These are phyloP conservation scores for Lithophane leautieri DNA, from an alignment of 2,888 invertebrate genomes.

Conservation along the genomic window DNA sequence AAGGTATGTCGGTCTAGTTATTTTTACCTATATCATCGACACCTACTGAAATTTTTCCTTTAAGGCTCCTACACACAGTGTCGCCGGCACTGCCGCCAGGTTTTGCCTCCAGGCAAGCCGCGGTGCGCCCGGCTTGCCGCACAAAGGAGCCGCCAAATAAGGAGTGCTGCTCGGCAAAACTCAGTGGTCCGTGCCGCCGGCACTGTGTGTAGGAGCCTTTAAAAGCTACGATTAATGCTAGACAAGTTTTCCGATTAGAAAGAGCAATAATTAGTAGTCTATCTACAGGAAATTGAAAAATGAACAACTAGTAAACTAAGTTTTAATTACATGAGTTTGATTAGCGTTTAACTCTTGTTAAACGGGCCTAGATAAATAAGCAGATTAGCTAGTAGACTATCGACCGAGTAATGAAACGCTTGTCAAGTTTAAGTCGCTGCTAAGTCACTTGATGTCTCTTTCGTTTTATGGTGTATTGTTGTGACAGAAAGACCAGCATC, in stretches of 20 bases:
- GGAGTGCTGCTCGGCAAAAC: too few relatives aligned
- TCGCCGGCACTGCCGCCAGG: too few relatives aligned
- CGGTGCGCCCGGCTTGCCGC: too few relatives aligned
- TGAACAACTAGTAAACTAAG: background rate
- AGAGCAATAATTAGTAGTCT: background rate
- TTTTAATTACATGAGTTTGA: constrained; percentile 14
- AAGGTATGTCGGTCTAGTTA: background rate
- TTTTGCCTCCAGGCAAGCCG: too few relatives aligned
- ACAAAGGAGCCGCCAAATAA: too few relatives aligned
- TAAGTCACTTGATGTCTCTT: background rate
- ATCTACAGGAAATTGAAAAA: constrained; percentile 31
- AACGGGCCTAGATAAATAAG: background rate
- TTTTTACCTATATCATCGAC: background rate
- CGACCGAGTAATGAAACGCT: background rate
- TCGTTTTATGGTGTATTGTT: background rate
- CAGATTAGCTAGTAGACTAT: background rate
- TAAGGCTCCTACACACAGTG: too few relatives aligned
- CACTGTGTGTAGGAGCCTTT: too few relatives aligned
- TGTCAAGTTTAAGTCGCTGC: background rate
- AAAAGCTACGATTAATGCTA: constrained; percentile 1
- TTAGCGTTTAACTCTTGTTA: background rate
- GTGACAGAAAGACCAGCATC: too few relatives aligned
- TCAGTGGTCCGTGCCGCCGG: too few relatives aligned
- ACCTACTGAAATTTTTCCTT: too few relatives aligned
- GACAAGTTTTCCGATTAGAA: constrained; percentile 1